Evolutionary conservation across 2,888 invertebrate genomes (phyloP).

Genomic region (Aphrophora alni): DNA sequence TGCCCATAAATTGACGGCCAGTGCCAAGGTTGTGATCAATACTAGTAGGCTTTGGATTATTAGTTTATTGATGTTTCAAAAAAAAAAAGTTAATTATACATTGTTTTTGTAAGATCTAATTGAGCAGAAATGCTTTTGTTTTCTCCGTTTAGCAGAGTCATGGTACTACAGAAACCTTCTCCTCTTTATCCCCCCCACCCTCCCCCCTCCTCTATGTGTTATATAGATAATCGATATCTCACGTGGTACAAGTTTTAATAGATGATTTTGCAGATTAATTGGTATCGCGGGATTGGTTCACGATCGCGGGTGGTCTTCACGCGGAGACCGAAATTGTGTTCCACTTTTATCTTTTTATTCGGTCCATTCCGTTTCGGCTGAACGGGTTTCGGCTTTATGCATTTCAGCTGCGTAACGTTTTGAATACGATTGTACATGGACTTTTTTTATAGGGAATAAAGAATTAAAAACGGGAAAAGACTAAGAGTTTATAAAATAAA

Average conservation of each 20-base stretch:
- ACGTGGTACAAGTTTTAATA: neutral
- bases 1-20: too few relatives aligned
- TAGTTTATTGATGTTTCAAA: too few relatives aligned
- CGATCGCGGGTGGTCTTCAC: neutral
- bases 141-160: neutral
- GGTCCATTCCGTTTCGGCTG: neutral
- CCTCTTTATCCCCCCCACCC: neutral
- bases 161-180: neutral
- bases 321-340: neutral
- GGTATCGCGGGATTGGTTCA: neutral
- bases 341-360: neutral
- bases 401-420: too few relatives aligned
- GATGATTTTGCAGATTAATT: conserved; percentile 4
- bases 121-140: neutral
- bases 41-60: too few relatives aligned
- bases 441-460: too few relatives aligned
- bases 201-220: neutral
- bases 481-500: too few relatives aligned
- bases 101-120: neutral
- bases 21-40: too few relatives aligned
- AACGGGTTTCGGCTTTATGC: neutral
- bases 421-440: too few relatives aligned
- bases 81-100: too few relatives aligned
- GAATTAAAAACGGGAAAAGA: too few relatives aligned
- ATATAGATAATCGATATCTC: neutral